Conservation (phyloP, 1,140 invertebrate genomes). For the Ceratina australensis region DNA sequence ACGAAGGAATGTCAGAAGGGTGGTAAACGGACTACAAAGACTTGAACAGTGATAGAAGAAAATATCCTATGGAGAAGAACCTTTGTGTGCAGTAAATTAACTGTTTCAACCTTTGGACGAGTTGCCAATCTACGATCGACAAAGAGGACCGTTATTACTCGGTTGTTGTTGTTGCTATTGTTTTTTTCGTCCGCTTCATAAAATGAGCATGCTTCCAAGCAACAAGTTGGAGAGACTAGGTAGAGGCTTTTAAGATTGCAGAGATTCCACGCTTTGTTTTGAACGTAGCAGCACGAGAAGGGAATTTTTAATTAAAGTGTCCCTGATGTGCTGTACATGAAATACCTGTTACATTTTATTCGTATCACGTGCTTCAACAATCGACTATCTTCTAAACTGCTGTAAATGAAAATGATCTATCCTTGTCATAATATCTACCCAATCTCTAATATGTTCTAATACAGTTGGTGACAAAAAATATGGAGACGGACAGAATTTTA, state of each 20-base stretch:
- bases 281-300: neutral
- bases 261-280: neutral
- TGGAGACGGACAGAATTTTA: no score
- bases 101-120: neutral
- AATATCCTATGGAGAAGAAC: neutral
- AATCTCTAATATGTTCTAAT: no score
- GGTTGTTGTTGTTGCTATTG: no score
- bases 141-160: neutral
- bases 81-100: conserved; percentile 6
- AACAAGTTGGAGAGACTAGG: neutral
- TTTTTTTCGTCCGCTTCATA: neutral
- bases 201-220: neutral
- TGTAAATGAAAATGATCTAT: no score
- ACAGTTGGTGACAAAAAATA: no score
- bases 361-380: no score
- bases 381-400: no score
- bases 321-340: neutral
- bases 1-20: neutral
- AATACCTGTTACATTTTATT: conserved; percentile 6
- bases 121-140: neutral
- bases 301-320: conserved; percentile 12
- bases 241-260: neutral
- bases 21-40: neutral
- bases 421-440: no score
- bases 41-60: neutral